These are phyloP conservation scores for Alentia gelatinosa DNA, from an alignment of 2,888 invertebrate genomes.

Conservation along the genomic window DNA sequence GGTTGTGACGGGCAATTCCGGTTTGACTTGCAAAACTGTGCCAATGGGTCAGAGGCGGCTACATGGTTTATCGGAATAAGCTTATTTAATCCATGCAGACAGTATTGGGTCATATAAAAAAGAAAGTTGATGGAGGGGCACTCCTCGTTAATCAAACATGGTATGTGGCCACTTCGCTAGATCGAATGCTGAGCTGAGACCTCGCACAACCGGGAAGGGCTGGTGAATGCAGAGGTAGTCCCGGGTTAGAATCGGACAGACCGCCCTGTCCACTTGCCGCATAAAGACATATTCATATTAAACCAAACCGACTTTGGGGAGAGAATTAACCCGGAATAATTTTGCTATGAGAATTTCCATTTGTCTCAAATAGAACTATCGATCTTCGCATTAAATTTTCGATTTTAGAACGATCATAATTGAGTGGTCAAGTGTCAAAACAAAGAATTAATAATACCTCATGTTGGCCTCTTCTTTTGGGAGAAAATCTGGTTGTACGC, in stretches of 20 bases:
- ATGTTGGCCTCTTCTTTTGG: constrained; percentile 50
- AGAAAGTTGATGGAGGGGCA: too few relatives aligned
- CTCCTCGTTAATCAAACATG: too few relatives aligned
- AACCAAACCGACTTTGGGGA: neutral
- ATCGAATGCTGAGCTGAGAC: neutral
- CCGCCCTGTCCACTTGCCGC: neutral
- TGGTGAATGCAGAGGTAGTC: neutral
- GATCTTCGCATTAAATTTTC: neutral
- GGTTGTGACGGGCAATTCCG: too few relatives aligned
- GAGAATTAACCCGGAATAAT: neutral
- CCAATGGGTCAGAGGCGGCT: too few relatives aligned
- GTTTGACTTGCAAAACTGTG: too few relatives aligned
- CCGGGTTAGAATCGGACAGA: neutral
- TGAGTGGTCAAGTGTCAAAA: constrained; percentile 57
- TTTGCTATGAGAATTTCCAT: neutral
- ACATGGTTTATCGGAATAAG: too few relatives aligned
- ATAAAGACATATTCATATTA: constrained; percentile 1
- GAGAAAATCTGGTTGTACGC: neutral
- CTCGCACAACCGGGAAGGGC: neutral
- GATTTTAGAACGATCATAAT: constrained; percentile 12
- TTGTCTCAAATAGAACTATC: neutral
- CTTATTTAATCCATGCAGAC: too few relatives aligned
- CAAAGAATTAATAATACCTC: constrained; percentile 57
- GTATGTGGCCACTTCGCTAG: too few relatives aligned
- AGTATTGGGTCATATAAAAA: too few relatives aligned